These are phyloP conservation scores for Aleiodes alternator DNA, from an alignment of 2,888 invertebrate species.

Conservation along the genomic window DNA sequence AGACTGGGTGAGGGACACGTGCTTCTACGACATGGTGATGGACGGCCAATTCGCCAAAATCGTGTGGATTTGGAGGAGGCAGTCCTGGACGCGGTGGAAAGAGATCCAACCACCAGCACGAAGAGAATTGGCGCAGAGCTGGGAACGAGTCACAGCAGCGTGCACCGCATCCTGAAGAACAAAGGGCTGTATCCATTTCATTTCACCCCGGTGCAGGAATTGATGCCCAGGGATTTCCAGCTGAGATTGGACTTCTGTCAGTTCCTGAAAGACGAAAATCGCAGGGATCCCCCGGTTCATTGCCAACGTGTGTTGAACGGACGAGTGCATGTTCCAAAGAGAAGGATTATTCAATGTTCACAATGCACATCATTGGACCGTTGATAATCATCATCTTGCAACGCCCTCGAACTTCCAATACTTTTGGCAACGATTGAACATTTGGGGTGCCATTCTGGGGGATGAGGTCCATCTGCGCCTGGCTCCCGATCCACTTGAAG, in stretches of 20 bases:
- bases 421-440: conserved; percentile 39
- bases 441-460: conserved; percentile 44
- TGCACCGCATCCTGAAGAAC: neutral
- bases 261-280: neutral
- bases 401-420: conserved; percentile 39
- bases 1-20: neutral
- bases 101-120: neutral
- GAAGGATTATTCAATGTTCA: neutral
- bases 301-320: neutral
- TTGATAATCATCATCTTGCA: conserved; percentile 30
- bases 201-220: neutral
- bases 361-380: conserved; percentile 5
- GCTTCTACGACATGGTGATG: neutral
- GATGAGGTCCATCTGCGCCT: conserved; percentile 57
- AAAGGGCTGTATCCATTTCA: neutral
- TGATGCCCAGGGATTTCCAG: neutral
- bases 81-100: too few relatives aligned
- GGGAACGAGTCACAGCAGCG: neutral
- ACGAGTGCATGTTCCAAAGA: neutral
- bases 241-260: neutral
- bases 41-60: too few relatives aligned
- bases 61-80: too few relatives aligned
- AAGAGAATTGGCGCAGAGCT: neutral
- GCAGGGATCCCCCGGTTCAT: neutral
- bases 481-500: conserved; percentile 45